Evolutionary conservation across 1,140 invertebrate species (phyloP), one percentile per base, ranked within the genome.

Genomic region (Drosophila dunni): DNA sequence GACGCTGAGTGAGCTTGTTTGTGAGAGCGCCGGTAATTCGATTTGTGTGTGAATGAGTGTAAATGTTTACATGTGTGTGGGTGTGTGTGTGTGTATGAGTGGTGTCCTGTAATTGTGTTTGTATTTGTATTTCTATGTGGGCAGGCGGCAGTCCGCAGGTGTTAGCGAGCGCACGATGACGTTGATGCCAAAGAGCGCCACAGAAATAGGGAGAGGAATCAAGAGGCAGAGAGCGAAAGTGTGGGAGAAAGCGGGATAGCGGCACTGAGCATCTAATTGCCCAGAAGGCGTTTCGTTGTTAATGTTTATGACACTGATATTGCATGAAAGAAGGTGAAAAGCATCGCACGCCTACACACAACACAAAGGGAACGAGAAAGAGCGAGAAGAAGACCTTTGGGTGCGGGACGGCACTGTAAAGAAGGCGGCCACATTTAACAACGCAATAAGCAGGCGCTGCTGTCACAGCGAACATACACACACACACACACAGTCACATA

Each of bases 361-460:
- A 36, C 33, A 51, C n/a, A 17, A 33, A 13, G 7, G 15, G 15
- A 54, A 8, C 8, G 34, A 34, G n/a, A 53, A 1, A 9, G 40
- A 11, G 13, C 10, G 42, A 54, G 29, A 45, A 42, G 8, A 11
- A 46, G 50, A 53, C 24, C 24, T 29, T 29, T 29, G 63, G n/a
- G 42, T 7, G 20, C 50, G 50, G 3, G n/a, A 15, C 1, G 10
- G 36, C 17, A 69, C 34, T 29, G 29, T 20, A 6, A n/a, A 24
- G 45, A 15, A 54, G 40, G 38, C 45, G 57, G 50, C 7, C 24
- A 17, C 67, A 60, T 48, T 69, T 71, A 67, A 81, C 83, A 66
- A 82, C 79, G 83, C 82, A 86, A 82, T 88, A 79, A 54, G 53
- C 45, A 10, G 51, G 38, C 20, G 40, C 64, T 67, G 63, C 58